phyloP scores from a whole-genome alignment of 2,797 vertebrate genomes.

The Oryzias dopingdopingensis region DNA sequence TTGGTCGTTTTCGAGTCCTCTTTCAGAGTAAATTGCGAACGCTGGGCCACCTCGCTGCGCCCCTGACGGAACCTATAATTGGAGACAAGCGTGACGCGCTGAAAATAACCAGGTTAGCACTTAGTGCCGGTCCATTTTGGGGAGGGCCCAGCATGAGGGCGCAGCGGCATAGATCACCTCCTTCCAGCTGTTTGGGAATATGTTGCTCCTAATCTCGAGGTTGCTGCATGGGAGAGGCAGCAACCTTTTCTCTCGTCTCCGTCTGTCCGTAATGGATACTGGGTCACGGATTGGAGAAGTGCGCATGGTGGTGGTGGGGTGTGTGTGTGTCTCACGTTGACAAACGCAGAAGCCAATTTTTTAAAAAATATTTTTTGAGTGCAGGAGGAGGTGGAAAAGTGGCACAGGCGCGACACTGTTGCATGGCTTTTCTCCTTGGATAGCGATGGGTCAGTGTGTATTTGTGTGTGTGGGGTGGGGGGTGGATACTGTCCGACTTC shows the following conservation, averaged over 20 bases:
- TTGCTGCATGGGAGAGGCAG: constrained; percentile 46
- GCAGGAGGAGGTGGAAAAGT: constrained; percentile 22
- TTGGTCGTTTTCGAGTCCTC: constrained; percentile 34
- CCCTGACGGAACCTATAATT: constrained; percentile 60
- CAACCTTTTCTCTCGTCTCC: constrained; percentile 8
- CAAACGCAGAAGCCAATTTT: constrained; percentile 27
- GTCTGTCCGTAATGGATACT: constrained; percentile 45
- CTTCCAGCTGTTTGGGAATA: constrained; percentile 74
- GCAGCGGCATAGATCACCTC: constrained; percentile 71
- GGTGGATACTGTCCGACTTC: constrained; percentile 48
- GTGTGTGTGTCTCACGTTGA: constrained; percentile 25
- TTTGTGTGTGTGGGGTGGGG: too few species aligned
- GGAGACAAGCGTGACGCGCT: constrained; percentile 70
- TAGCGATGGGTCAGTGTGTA: constrained; percentile 27
- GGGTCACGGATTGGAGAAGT: constrained; percentile 36
- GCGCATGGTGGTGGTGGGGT: constrained; percentile 50
- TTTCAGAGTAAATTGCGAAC: constrained; percentile 36
- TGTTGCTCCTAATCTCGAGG: constrained; percentile 51
- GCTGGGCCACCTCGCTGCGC: constrained; percentile 31
- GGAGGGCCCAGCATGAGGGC: constrained; percentile 74
- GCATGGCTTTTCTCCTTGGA: constrained; percentile 56
- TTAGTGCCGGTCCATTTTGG: constrained; percentile 76
- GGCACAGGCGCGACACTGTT: constrained; percentile 66
- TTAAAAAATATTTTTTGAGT: constrained; percentile 11
- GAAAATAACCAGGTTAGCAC: constrained; percentile 77